These are phyloP conservation scores for Drosophila suzukii DNA, from an alignment of 1,140 invertebrate genomes.

Conservation along the genomic window DNA sequence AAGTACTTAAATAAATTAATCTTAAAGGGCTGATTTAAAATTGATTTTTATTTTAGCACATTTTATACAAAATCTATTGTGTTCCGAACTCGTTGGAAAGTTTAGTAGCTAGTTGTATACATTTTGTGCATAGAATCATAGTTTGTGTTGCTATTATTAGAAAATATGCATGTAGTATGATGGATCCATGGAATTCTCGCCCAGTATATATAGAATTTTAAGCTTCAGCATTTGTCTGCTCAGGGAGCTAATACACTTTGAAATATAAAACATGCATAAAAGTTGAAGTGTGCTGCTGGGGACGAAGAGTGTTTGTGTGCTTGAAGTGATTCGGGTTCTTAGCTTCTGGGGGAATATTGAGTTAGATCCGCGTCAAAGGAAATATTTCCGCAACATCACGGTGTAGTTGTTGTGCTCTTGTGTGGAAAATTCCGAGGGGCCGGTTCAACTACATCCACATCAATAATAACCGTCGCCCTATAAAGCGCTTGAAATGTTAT, in stretches of 20 bases:
- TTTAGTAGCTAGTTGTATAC: too few relatives aligned
- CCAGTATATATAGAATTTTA: too few relatives aligned
- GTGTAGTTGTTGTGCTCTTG: conserved; percentile 9
- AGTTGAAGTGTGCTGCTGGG: conserved; percentile 1
- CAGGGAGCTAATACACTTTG: background rate
- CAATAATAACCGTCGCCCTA: conserved; percentile 12
- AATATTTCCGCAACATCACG: conserved; percentile 23
- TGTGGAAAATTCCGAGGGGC: conserved; percentile 22
- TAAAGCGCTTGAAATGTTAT: conserved; percentile 49
- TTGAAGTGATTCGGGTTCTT: conserved; percentile 3
- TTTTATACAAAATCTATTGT: too few relatives aligned
- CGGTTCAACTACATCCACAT: conserved; percentile 6
- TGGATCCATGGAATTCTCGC: too few relatives aligned
- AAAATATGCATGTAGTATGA: too few relatives aligned
- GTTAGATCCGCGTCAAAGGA: conserved; percentile 18
- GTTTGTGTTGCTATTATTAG: too few relatives aligned
- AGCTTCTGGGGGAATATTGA: conserved; percentile 15
- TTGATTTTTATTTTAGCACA: too few relatives aligned
- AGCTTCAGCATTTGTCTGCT: background rate
- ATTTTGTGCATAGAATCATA: too few relatives aligned
- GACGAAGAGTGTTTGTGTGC: background rate
- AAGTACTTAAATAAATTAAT: too few relatives aligned
- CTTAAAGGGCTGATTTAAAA: too few relatives aligned
- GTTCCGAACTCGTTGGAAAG: too few relatives aligned
- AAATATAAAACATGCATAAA: conserved; percentile 2